Conservation (phyloP, 2,113 vertebrate genomes). For the Toxotes chatareus region DNA sequence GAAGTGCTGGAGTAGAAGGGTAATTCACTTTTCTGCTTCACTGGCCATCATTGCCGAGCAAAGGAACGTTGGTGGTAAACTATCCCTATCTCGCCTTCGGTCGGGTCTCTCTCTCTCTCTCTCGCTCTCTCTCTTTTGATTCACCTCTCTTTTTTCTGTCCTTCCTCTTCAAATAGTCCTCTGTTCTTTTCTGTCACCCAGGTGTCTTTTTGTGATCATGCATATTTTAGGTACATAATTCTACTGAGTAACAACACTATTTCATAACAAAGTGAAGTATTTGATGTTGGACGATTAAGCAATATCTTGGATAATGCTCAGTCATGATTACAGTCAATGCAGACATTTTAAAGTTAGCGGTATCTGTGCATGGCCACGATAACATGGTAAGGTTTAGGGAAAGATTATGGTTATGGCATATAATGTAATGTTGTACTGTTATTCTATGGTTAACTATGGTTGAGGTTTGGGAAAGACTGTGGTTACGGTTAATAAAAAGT, state of each 20-base stretch:
- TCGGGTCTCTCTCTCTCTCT: neutral
- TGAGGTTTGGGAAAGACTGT: neutral
- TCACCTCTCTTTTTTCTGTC: neutral
- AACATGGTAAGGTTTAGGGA: neutral
- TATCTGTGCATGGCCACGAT: neutral
- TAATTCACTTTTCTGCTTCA: slow-evolving; percentile 99
- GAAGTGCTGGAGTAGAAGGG: slow-evolving; percentile 95
- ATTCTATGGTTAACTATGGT: neutral
- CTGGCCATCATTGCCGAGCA: slow-evolving; percentile 89
- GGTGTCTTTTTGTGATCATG: slow-evolving; percentile 8
- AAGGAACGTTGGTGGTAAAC: slow-evolving; percentile 84
- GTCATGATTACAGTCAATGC: neutral
- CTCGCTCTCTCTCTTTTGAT: slow-evolving; percentile 27
- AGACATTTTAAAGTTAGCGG: neutral
- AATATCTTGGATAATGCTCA: neutral
- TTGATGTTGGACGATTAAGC: neutral
- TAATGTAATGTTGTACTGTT: neutral
- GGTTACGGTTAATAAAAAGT: neutral
- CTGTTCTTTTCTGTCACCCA: slow-evolving; percentile 23
- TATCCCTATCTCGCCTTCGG: slow-evolving; percentile 67
- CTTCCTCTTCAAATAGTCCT: slow-evolving; percentile 20
- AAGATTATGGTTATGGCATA: neutral
- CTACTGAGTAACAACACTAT: neutral
- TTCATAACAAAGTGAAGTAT: neutral
- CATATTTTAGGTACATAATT: slow-evolving; percentile 12